Base-by-base conservation (phyloP, 1,140 invertebrate genomes). In the Drosophila nebulosa region DNA sequence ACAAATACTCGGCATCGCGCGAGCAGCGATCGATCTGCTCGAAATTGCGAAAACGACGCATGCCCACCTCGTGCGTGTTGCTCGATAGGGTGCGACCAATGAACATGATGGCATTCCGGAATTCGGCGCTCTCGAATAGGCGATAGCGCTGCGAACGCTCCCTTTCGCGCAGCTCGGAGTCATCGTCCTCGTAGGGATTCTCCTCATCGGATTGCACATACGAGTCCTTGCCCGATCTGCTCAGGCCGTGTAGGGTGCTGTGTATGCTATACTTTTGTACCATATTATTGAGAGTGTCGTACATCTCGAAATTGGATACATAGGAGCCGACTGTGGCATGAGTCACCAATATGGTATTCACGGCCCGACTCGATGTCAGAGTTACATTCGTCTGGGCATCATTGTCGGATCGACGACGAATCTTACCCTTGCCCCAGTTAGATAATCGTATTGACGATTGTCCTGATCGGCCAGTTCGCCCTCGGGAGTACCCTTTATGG, bases 281-380 rank as follows among this genome's bases (percentile, higher is more conserved):
- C 0, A 64, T 9, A 5, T 69, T 72, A 53, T 79, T 50, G 6
- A 88, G 27, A 0, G 94, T 94, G 70, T 96, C 95, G 70, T 93
- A 93, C 93, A 96, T 95, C 61, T 95, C 94, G 93, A 95, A 96
- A 74, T 94, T 92, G 3, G 95, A 95, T 0, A 95, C 95, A 74
- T 94, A 95, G 0, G 93, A 92, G 4, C 92, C 90, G 5, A 92
- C 92, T 65, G 95, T 94, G 27, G 88, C 92, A 12, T 92, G 93
- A 52, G 92, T 90, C 0, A 92, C 90, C 57, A 92, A 84, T 1
- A 91, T 91, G 0, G 94, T 92, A 16, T 94, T 92, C 0, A 94
- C 95, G 3, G 93, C 92, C 57, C 94, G 91, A 1, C 92, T 92
- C 84, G 95, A 95, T 0, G 91, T 91, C 1, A 95, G 81, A 10